Evolutionary conservation across 64 coral and sea anemone species (phyloP).

Genomic region (Pocillopora verrucosa): DNA sequence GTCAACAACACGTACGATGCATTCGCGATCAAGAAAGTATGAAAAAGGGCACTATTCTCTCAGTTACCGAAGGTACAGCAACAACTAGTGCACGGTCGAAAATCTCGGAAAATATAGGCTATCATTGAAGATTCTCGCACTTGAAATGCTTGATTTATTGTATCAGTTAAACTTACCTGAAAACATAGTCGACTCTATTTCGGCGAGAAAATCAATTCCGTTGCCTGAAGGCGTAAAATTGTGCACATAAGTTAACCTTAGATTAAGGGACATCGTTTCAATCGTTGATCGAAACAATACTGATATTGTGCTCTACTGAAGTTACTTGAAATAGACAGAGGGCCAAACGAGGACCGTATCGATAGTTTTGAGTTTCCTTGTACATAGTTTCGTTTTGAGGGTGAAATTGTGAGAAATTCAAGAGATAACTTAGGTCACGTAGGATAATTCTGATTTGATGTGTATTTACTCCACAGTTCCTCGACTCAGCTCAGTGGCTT

Average conservation of each 20-base stretch:
- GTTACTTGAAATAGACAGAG: conserved; percentile 18
- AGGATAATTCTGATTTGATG: too few relatives aligned
- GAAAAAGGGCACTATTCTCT: too few relatives aligned
- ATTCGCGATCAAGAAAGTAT: background rate
- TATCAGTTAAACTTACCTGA: conserved; percentile 33
- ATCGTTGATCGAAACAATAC: conserved; percentile 2
- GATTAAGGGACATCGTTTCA: conserved; percentile 6
- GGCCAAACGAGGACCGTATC: background rate
- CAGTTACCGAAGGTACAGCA: background rate
- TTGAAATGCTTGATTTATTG: background rate
- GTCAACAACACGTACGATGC: background rate
- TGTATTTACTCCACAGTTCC: background rate
- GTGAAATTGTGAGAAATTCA: background rate
- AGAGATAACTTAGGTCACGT: too few relatives aligned
- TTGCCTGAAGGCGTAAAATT: conserved; percentile 21
- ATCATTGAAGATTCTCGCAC: background rate
- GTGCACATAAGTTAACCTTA: background rate
- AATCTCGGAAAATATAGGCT: background rate
- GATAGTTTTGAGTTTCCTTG: background rate
- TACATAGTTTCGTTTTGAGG: background rate
- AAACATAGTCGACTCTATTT: background rate
- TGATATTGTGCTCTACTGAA: conserved; percentile 25
- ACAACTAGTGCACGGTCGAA: background rate
- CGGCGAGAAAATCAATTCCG: background rate
- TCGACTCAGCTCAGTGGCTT: background rate